Evolutionary conservation across 2,888 invertebrate species (phyloP), one percentile per base, ranked within the genome.

Genomic region (Globia sparganii): DNA sequence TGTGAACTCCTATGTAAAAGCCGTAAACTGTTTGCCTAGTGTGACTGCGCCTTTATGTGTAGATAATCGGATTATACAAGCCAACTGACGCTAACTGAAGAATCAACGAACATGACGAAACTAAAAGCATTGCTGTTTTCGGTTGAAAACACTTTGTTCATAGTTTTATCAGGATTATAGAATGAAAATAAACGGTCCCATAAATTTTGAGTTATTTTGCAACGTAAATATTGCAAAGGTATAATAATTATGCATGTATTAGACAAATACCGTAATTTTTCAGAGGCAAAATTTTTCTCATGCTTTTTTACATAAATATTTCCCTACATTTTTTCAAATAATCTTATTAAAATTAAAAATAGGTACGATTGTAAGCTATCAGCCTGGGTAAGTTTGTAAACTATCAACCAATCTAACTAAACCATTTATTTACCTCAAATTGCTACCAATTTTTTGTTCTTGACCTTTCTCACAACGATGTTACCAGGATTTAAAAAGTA

Each of bases 51-150:
- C 4, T 31, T 18, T 72, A 1, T 13, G 62, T 40, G 70, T n/a
- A 9, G 15, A 40, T 49, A 67, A 71, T 80, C 21, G 34, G 56
- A 67, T 76, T 71, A n/a, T 18, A 62, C 25, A 70, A 58, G 40
- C 40, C 31, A 67, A 43, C 31, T 66, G 61, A 66, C 8, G 37
- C 28, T 43, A 49, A 68, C 67, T 40, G 46, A 68, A 15, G 58
- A 43, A 59, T 28, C 28, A 69, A 28, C 28, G 46, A n/a, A 37
- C 49, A 61, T 43, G 3, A 49, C 15, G 15, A 53, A 75, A 67
- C 61, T 71, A 34, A 80, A 80, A 62, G 25, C 34, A n/a, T 40
- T 13, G 13, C n/a, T 53, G n/a, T 40, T 80, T 68, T 61, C 15
- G 1, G 25, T 64, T 31, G 15, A 68, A 49, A 40, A 68, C 21